A percentile compares a stretch with the other conserved stretches of the same genome.
Evolutionary conservation across 2,888 invertebrate species (phyloP).

Genomic region (Blomia tropicalis): DNA sequence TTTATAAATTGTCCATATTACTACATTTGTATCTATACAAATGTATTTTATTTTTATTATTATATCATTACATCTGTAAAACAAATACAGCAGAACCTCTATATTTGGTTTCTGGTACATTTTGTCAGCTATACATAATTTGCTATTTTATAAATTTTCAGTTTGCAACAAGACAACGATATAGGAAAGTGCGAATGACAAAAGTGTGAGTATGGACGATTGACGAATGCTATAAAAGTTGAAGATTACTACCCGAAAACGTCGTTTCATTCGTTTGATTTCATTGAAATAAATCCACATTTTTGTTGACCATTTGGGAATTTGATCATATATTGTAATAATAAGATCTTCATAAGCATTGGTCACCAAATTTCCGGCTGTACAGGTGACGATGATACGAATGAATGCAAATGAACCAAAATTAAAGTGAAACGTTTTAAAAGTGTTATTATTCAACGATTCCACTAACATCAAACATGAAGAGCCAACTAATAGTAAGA

Average conservation of each 20-base stretch:
- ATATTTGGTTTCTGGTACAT: too few species aligned
- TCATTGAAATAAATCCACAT: neutral
- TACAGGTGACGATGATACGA: neutral
- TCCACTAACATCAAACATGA: neutral
- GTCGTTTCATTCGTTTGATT: neutral
- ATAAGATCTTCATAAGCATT: neutral
- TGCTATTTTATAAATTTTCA: too few species aligned
- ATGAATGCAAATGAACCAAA: neutral
- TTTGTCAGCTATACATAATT: too few species aligned
- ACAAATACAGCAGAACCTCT: too few species aligned
- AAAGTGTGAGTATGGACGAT: neutral
- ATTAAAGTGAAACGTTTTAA: neutral
- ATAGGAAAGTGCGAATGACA: neutral
- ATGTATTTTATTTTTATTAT: too few species aligned
- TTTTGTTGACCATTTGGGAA: neutral
- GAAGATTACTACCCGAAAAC: neutral
- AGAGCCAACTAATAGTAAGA: neutral
- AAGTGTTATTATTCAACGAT: too few species aligned
- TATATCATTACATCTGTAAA: too few species aligned
- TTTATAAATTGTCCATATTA: too few species aligned
- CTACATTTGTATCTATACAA: too few species aligned
- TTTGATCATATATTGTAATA: neutral
- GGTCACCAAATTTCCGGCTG: neutral
- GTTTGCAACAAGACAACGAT: neutral
- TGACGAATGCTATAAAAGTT: neutral